Base-by-base conservation (phyloP, 1,140 invertebrate species). In the Lycorma delicatula region DNA sequence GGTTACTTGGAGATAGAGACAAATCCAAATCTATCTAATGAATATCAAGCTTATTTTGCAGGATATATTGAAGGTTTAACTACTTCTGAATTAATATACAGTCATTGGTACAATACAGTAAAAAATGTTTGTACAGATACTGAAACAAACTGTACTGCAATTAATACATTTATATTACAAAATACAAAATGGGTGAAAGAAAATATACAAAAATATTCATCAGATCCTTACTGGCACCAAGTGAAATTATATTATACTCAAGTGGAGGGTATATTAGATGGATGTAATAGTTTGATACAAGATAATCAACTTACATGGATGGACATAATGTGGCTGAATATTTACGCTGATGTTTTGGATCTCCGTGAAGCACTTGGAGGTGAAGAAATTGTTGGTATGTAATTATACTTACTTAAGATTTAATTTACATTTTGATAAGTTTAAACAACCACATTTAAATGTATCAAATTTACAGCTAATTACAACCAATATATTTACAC, bases 211-310 rank as follows among this genome's bases (percentile, higher is more conserved):
- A 1, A 16, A 16, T 18, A 16, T 44, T 22, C 16, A 20, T 22
- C 7, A 9, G 41, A 44, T 44, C 41, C 41, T 44, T 44, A 44
- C 41, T 44, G 41, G 41, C 23, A 44, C n/a, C 41, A 44, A 22
- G 9, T 44, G 13, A 5, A 44, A 9, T 2, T 44, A 20, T 16
- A 20, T 22, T 13, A 11, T 9, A 12, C 16, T 44, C 41, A 44
- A 22, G 1, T 44, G 5, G 9, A 12, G 4, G 41, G 41, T 9
- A 44, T 44, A 44, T 16, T 44, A 3, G 16, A 44, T 13, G 41
- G 41, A 3, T 44, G 23, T 13, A 16, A 16, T 12, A 9, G n/a
- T n/a, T n/a, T n/a, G n/a, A n/a, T n/a, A n/a, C n/a, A n/a, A n/a
- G n/a, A n/a, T n/a, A n/a, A n/a, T n/a, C n/a, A n/a, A n/a, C n/a